Evolutionary conservation across 2,888 invertebrate genomes (phyloP), one percentile per base, ranked within the genome.

Genomic region (Alviniconcha strummeri): DNA sequence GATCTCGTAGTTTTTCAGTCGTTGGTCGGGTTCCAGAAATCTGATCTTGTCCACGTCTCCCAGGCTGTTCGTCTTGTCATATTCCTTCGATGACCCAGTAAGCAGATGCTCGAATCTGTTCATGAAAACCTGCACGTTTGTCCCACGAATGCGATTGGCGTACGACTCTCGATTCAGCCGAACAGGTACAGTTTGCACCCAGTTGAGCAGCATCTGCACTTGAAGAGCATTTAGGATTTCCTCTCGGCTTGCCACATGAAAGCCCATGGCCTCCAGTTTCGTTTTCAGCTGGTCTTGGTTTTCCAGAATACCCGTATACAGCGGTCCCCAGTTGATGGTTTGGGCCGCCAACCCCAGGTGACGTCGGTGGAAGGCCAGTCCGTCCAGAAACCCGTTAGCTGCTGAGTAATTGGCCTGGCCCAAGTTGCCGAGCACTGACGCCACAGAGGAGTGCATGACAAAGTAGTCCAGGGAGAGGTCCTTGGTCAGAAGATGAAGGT

Each of bases 341-440:
- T 90, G 90, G 4, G 85, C 90, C 3, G 88, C 76, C 5, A 89
- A 80, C 9, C 88, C 89, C 17, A 82, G 80, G 11, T 79, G 67
- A 13, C 89, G 85, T 17, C 91, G 86, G 83, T 88, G 89, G 74
- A 85, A 84, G 8, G 89, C 89, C n/a, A 91, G 83, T 1, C 89
- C 83, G 81, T 91, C 91, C 80, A 88, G 83, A 76, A 91, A 91
- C 4, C 88, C 86, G 80, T 91, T 91, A 13, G 86, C 90, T 17
- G 90, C 90, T 5, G 89, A 89, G 84, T 91, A 90, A 81, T 88
- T 90, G 36, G 88, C 81, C 79, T 91, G 91, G 0, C 90, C 90
- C 4, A 86, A 84, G 71, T 88, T 89, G 9, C 91, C 91, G 15
- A 91, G 75, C 0, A 90, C 80, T n/a, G 90, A 87, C 11, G 88